phyloP scores from a whole-genome alignment of 2,888 invertebrate genomes.

The Thymelicus sylvestris region DNA sequence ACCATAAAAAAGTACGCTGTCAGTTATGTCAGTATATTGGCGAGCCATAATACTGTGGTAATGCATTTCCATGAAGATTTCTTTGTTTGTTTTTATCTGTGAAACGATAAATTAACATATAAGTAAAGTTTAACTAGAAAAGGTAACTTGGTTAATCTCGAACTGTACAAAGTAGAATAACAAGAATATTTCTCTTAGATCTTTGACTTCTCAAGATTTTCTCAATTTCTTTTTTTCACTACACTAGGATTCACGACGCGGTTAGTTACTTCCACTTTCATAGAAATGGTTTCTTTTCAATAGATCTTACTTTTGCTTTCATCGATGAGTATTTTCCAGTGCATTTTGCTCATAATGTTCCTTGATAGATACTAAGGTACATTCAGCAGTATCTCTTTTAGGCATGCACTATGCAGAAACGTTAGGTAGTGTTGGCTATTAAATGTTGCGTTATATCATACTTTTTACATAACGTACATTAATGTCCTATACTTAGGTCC shows the following conservation, averaged over 20 bases:
- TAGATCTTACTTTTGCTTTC: conserved; percentile 9
- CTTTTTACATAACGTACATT: no score
- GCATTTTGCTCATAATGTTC: background rate
- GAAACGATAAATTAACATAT: background rate
- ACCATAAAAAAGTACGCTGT: no score
- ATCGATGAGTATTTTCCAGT: background rate
- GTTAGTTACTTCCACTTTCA: conserved; percentile 11
- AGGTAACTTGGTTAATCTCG: conserved; percentile 1
- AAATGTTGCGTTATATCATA: no score
- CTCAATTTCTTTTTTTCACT: conserved; percentile 10
- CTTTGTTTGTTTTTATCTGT: background rate
- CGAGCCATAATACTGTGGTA: no score
- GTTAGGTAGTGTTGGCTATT: no score
- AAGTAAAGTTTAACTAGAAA: background rate
- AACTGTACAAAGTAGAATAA: conserved; percentile 3
- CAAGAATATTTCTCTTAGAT: background rate
- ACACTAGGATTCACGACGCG: background rate
- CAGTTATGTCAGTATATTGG: no score
- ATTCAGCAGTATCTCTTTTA: no score
- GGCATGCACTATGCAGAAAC: no score
- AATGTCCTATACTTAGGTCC: no score
- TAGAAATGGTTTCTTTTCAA: conserved; percentile 14
- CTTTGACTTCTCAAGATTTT: background rate
- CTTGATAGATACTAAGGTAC: background rate
- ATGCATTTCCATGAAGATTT: background rate